Evolutionary conservation across 2,797 vertebrate genomes (phyloP).

Genomic region (Cacajao melanocephalus): DNA sequence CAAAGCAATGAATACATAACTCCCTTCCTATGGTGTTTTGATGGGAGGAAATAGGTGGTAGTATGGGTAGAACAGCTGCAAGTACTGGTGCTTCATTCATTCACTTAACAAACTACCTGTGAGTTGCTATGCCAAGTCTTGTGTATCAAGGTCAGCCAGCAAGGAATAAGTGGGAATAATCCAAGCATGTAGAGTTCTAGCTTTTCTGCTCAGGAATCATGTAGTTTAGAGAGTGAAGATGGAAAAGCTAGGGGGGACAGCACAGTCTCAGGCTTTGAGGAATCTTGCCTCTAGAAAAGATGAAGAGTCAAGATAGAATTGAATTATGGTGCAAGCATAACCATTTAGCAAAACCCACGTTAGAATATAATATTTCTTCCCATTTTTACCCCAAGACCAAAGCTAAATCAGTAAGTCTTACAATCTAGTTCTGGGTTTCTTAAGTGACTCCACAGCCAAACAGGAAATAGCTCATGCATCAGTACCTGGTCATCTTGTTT

Average conservation of each 20-base stretch:
- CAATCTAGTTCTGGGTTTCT: neutral
- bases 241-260: accelerated
- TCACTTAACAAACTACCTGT: neutral
- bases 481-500: neutral
- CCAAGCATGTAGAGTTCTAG: neutral
- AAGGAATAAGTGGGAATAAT: neutral
- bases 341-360: neutral
- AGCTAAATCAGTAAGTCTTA: neutral
- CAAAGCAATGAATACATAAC: neutral
- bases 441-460: neutral
- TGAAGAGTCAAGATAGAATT: neutral
- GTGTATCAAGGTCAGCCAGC: neutral
- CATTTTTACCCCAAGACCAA: neutral
- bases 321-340: neutral
- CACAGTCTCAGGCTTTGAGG: neutral
- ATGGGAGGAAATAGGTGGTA: neutral
- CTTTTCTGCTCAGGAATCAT: neutral
- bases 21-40: neutral
- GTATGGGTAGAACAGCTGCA: neutral
- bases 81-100: neutral
- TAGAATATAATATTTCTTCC: neutral
- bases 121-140: neutral
- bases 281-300: neutral
- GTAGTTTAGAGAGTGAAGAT: neutral
- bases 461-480: neutral